These are phyloP conservation scores for Mirounga angustirostris DNA, from an alignment of 2,113 vertebrate genomes.

Conservation along the genomic window DNA sequence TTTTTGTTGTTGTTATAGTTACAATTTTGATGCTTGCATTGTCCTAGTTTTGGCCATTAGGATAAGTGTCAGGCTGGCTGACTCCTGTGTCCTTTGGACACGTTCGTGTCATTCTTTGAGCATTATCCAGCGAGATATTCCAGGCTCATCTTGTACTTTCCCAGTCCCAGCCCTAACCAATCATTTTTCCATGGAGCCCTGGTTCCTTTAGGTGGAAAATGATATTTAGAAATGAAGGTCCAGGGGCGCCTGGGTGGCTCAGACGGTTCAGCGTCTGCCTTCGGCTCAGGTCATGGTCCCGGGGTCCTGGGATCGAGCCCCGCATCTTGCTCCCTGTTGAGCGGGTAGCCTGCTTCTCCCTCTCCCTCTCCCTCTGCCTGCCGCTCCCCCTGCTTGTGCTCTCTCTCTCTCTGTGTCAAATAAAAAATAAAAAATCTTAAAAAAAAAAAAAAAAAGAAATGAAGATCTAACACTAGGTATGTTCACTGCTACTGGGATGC, in stretches of 20 bases:
- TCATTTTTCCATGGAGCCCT: not conserved
- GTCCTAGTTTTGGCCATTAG: not conserved
- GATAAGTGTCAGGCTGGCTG: not conserved
- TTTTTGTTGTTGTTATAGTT: not conserved
- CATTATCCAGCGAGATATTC: not conserved
- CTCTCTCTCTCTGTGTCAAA: no score
- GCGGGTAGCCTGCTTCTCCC: no score
- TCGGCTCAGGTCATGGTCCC: no score
- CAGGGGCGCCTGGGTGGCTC: no score
- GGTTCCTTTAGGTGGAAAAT: not conserved
- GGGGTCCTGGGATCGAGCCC: no score
- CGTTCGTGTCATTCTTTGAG: not conserved
- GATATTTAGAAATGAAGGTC: not conserved
- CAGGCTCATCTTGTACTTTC: not conserved
- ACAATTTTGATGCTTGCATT: not conserved
- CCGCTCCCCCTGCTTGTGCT: no score
- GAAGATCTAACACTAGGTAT: not conserved
- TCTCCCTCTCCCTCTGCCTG: no score
- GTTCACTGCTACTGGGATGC: not conserved
- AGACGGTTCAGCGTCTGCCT: no score
- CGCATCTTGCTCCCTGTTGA: no score
- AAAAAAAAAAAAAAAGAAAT: not conserved
- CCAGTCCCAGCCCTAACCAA: not conserved
- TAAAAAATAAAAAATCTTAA: no score
- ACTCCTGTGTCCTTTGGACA: not conserved